A percentile compares a stretch with the other conserved stretches of the same genome.
Conservation (phyloP, 2,113 vertebrate species). For the Gambusia holbrooki region DNA sequence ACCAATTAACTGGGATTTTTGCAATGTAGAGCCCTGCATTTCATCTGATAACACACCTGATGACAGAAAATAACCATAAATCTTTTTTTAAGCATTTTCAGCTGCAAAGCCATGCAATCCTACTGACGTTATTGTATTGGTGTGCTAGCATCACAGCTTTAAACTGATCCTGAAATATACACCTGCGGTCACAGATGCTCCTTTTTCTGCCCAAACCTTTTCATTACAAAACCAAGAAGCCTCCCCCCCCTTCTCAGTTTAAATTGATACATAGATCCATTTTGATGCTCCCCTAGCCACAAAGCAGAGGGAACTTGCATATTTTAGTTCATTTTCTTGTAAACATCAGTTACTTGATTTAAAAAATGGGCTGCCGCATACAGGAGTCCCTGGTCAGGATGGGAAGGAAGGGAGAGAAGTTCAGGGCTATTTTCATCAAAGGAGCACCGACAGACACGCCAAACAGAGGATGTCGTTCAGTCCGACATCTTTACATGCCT, state of each 20-base stretch:
- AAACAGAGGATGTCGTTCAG: constrained; percentile 53
- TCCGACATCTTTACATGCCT: constrained; percentile 57
- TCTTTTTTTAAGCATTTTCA: constrained; percentile 65
- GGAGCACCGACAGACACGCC: constrained; percentile 70
- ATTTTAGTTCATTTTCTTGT: constrained; percentile 71
- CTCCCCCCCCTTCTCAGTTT: constrained; percentile 53
- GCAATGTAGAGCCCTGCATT: constrained; percentile 82
- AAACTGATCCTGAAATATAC: constrained; percentile 65
- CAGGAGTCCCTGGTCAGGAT: constrained; percentile 62
- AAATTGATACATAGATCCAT: constrained; percentile 47
- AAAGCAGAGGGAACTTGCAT: constrained; percentile 77
- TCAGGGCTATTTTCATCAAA: constrained; percentile 27
- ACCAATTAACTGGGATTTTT: constrained; percentile 55
- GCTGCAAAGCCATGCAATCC: constrained; percentile 76
- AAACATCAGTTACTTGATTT: constrained; percentile 78
- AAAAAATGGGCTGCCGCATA: constrained; percentile 61
- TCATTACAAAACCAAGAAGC: constrained; percentile 46
- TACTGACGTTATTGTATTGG: constrained; percentile 58
- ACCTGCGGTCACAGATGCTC: constrained; percentile 69
- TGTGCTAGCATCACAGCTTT: constrained; percentile 70
- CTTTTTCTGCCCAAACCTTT: constrained; percentile 57
- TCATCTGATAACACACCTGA: constrained; percentile 66
- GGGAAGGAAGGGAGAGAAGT: constrained; percentile 26
- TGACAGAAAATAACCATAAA: constrained; percentile 48
- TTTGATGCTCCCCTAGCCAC: constrained; percentile 43